Evolutionary conservation across 1,140 invertebrate genomes (phyloP), one percentile per base, ranked within the genome.

Genomic region (Orius insidiosus): DNA sequence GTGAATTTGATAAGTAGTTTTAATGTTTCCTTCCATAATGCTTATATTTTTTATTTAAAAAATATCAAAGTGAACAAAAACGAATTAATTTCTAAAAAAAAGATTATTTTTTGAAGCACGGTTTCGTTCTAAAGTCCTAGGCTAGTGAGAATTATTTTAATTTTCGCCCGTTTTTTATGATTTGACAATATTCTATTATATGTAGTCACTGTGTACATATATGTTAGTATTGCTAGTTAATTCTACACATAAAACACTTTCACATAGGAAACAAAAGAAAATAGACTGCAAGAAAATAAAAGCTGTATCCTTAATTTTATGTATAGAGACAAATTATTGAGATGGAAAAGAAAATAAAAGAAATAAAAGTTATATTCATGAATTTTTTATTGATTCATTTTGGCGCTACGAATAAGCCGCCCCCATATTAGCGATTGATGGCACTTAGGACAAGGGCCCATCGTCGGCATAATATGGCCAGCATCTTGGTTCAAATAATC

Each of bases 241-340:
- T 38, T 33, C 32, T 45, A 31, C 46, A 47, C 46, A 19, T 18
- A n/a, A n/a, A n/a, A 31, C n/a, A 16, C 14, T 38, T 47, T 37
- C 46, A 47, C 37, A 30, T 47, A 47, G 46, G 37, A 18, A 47
- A 47, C 38, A 15, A 40, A 15, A 47, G 13, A 47, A 38, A 47
- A 46, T 47, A 47, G 46, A 47, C 46, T 47, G 46, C 46, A 47
- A 40, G 14, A 45, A 31, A 44, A n/a, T n/a, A 44, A 15, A 47
- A 47, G 46, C 46, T 38, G 39, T 47, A 47, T 40, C 46, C 46
- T 38, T 47, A 47, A 47, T 47, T 47, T 47, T 47, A 47, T 47
- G 46, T 47, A 47, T 47, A 47, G 46, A 40, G 18, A 47, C 5
- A 40, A 24, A 24, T 24, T 24, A 24, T 24, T 24, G 24, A 24